Evolutionary conservation across 2,888 invertebrate genomes (phyloP).

Genomic region (Disparrhopalites patrizii): DNA sequence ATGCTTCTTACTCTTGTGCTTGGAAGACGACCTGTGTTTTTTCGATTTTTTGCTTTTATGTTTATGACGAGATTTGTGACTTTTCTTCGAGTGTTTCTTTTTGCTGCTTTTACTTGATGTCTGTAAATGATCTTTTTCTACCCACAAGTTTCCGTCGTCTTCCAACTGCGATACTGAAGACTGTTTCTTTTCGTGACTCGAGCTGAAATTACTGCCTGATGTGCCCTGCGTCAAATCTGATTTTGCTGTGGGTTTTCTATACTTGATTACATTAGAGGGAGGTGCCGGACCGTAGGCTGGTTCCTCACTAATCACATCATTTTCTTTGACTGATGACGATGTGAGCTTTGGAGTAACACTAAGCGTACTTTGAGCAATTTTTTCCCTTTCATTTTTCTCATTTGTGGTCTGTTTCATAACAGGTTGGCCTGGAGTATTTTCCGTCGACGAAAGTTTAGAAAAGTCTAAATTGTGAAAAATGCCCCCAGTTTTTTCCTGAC

Average conservation of each 20-base stretch:
- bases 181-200: neutral
- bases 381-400: neutral
- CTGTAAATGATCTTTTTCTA: conserved; percentile 31
- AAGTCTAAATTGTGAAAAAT: conserved; percentile 34
- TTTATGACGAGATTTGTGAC: conserved; percentile 9
- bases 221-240: neutral
- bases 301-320: conserved; percentile 2
- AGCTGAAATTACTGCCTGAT: neutral
- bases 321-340: conserved; percentile 1
- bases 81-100: conserved; percentile 20
- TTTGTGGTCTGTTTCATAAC: no score
- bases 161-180: neutral
- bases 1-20: conserved; percentile 32
- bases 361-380: neutral
- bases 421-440: neutral
- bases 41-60: conserved; percentile 31
- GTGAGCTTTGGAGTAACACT: neutral
- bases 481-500: conserved; percentile 22
- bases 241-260: neutral
- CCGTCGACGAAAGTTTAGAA: conserved; percentile 12
- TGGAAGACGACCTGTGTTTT: conserved; percentile 28
- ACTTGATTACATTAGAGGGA: neutral
- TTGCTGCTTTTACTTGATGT: neutral
- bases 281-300: conserved; percentile 15
- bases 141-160: conserved; percentile 40